These are phyloP conservation scores for Aegotheles bennettii DNA, from an alignment of 2,113 vertebrate genomes.

Conservation along the genomic window DNA sequence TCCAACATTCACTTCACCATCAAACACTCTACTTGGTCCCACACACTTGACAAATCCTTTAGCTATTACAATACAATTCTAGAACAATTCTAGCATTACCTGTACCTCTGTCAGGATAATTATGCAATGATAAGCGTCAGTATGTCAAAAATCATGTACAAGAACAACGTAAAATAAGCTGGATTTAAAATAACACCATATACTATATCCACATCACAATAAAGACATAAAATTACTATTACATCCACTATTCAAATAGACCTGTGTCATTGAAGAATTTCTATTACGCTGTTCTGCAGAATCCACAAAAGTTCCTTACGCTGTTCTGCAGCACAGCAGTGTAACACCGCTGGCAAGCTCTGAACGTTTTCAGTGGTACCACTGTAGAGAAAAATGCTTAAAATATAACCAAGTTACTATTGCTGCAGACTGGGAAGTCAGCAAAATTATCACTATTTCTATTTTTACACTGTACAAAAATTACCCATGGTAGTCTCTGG, in stretches of 20 bases:
- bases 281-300: neutral
- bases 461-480: neutral
- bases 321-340: neutral
- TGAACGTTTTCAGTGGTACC: neutral
- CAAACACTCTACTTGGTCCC: neutral
- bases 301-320: neutral
- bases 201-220: neutral
- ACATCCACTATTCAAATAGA: neutral
- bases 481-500: accelerated
- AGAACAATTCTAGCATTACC: neutral
- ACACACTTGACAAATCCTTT: neutral
- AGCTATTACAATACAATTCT: too few species aligned
- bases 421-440: neutral
- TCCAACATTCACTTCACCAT: neutral
- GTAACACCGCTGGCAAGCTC: neutral
- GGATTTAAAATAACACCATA: neutral
- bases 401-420: neutral
- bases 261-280: neutral
- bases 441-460: neutral
- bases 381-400: neutral
- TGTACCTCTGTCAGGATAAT: neutral
- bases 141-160: neutral
- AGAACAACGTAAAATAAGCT: neutral
- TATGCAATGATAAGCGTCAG: neutral
- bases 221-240: neutral